Base-by-base conservation (phyloP, 1,140 invertebrate genomes). In the Brachystomella parvula region DNA sequence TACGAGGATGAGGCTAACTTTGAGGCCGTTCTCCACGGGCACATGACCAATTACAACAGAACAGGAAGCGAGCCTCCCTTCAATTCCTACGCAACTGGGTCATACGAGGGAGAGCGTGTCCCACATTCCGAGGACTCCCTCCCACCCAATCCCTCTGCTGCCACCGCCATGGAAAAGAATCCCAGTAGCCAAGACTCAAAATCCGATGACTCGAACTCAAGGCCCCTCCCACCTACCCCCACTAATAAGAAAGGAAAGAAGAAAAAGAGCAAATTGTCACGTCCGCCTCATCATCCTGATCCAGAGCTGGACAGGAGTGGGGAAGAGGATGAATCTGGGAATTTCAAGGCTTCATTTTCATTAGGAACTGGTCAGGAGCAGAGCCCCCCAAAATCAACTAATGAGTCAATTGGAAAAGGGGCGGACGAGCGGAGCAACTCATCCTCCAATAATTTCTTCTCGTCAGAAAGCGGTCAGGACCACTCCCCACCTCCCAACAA, bases 1-100 rank as follows among this genome's bases (percentile, higher is more conserved):
- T 24, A 26, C 60, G 49, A 67, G 24, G 66, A 63, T 3, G 61
- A 67, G 15, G n/a, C 62, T 2, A 64, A 56, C 28, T 47, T 64
- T 26, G 47, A 64, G 44, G 6, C 62, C 19, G 62, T 53, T 2
- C 47, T 56, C 19, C 62, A 53, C 26, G 60, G 60, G 3, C 60
- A 62, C 33, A 15, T 47, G 3, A 62, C 39, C 35, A 62, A 62
- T 47, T 53, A 53, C 21, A 24, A 9, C 9, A 24, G 49, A 53
- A 6, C 49, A 53, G 12, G 49, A 26, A 53, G 49, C 9, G 49
- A 26, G n/a, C n/a, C n/a, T n/a, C n/a, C n/a, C 21, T 53, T 53
- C 49, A 26, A 26, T 24, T 53, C 49, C 6, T 53, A 53, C 49
- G 49, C 15, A 6, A 12, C 12, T 15, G 49, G 49, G 9, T 24